phyloP scores from a whole-genome alignment of 2,888 invertebrate species.

The Rhagonycha fulva region DNA sequence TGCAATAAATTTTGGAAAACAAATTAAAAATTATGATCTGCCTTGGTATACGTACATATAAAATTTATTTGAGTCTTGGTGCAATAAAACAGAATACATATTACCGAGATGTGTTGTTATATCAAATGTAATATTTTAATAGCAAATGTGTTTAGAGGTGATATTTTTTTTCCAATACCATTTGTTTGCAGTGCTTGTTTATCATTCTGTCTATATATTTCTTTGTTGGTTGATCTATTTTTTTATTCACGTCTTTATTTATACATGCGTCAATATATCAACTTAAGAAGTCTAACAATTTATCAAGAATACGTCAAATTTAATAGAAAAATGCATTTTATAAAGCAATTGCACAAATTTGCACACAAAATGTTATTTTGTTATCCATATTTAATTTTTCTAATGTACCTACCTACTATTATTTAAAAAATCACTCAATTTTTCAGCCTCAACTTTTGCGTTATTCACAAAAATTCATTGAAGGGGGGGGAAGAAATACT shows the following conservation, averaged over 20 bases:
- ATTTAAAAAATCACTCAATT: too few relatives aligned
- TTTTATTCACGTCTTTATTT: conserved; percentile 2
- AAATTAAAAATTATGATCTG: not conserved
- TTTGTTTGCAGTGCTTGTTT: not conserved
- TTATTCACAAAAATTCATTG: too few relatives aligned
- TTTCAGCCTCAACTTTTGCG: too few relatives aligned
- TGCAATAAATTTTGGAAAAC: not conserved
- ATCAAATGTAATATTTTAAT: not conserved
- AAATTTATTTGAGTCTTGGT: not conserved
- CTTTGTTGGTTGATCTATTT: conserved; percentile 3
- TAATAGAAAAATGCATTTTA: not conserved
- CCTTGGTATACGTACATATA: not conserved
- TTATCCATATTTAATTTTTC: too few relatives aligned
- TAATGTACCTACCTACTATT: too few relatives aligned
- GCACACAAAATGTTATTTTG: not conserved
- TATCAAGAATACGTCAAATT: not conserved
- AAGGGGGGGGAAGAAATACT: too few relatives aligned
- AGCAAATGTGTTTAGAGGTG: not conserved
- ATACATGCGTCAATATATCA: conserved; percentile 1
- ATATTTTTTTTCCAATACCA: conserved; percentile 1
- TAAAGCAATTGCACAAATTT: not conserved
- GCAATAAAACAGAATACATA: not conserved
- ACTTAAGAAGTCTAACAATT: not conserved
- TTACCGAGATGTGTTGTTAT: not conserved
- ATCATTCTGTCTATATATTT: conserved; percentile 1